Evolutionary conservation across 2,113 vertebrate genomes (phyloP).

Genomic region (Ranitomeya imitator): DNA sequence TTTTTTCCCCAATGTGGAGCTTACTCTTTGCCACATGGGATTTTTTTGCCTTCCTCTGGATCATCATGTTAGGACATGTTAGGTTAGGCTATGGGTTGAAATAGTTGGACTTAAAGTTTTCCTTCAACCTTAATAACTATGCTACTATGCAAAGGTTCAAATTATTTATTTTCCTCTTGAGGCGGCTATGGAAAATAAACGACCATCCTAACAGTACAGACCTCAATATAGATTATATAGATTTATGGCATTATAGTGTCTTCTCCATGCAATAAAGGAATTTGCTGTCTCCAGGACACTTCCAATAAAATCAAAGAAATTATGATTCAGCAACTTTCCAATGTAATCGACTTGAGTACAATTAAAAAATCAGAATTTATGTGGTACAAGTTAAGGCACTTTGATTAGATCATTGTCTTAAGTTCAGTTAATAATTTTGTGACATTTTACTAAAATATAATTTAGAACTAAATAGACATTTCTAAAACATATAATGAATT

Average conservation of each 20-base stretch:
- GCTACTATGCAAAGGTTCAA: constrained; percentile 11
- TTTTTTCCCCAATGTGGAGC: too few species aligned
- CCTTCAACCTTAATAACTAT: too few species aligned
- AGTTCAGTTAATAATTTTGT: background rate
- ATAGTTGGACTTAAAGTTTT: too few species aligned
- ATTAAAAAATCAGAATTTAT: background rate
- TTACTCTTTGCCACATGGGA: too few species aligned
- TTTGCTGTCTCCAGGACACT: background rate
- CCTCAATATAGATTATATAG: background rate
- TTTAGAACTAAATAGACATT: background rate
- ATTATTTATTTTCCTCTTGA: background rate
- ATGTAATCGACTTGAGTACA: background rate
- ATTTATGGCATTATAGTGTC: background rate
- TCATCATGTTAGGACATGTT: too few species aligned
- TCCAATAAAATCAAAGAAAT: background rate
- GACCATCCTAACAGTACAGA: background rate
- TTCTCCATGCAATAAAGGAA: background rate
- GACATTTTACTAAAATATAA: background rate
- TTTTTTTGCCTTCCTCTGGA: too few species aligned
- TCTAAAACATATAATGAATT: background rate
- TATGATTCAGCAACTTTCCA: background rate
- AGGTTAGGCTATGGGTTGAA: too few species aligned
- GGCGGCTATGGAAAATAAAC: background rate
- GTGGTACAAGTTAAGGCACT: background rate
- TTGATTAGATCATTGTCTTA: background rate